These are phyloP conservation scores for Goniozus legneri DNA, from an alignment of 1,140 invertebrate genomes.

Conservation along the genomic window DNA sequence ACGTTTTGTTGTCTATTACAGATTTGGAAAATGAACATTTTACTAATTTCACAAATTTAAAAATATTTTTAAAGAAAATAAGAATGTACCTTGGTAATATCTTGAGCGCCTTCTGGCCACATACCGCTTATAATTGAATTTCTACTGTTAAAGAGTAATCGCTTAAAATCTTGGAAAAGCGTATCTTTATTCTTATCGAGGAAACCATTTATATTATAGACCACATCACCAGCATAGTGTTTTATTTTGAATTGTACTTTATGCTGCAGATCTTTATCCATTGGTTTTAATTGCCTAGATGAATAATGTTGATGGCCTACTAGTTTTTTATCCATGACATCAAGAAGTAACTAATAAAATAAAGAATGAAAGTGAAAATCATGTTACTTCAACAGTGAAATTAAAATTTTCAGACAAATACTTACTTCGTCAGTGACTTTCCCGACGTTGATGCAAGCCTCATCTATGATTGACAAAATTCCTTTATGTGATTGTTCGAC, in stretches of 20 bases:
- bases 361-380: slow-evolving; percentile 11
- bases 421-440: slow-evolving; percentile 81
- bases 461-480: slow-evolving; percentile 90
- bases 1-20: slow-evolving; percentile 82
- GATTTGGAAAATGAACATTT: slow-evolving; percentile 12
- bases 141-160: slow-evolving; percentile 78
- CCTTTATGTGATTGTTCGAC: slow-evolving; percentile 88
- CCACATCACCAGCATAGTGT: slow-evolving; percentile 96
- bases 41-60: too few relatives aligned
- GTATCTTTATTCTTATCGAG: slow-evolving; percentile 96
- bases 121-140: slow-evolving; percentile 76
- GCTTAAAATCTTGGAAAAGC: slow-evolving; percentile 93
- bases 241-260: slow-evolving; percentile 81
- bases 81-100: slow-evolving; percentile 74
- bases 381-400: background rate
- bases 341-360: slow-evolving; percentile 70
- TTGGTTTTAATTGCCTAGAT: slow-evolving; percentile 77
- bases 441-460: slow-evolving; percentile 91
- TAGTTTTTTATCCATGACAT: slow-evolving; percentile 91
- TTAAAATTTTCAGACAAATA: background rate
- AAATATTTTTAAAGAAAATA: too few relatives aligned
- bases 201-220: slow-evolving; percentile 85
- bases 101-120: slow-evolving; percentile 93
- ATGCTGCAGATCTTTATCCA: slow-evolving; percentile 77
- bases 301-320: slow-evolving; percentile 83